Evolutionary conservation across 2,888 invertebrate genomes (phyloP).

Genomic region (Pachycephus smyrnensis): DNA sequence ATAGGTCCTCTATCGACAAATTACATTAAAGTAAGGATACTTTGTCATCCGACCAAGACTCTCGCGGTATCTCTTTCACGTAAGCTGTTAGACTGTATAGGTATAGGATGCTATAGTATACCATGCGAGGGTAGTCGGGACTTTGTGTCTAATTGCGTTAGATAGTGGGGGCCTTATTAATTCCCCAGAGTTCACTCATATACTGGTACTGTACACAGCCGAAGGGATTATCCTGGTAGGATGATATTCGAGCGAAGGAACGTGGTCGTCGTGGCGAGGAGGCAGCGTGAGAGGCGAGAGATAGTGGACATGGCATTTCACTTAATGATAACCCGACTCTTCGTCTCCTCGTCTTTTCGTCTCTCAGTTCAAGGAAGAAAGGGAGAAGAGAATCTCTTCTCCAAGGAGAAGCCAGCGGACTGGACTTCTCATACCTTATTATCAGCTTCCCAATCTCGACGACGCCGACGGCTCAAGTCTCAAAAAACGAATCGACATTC

Average conservation of each 20-base stretch:
- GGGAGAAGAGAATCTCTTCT: conserved; percentile 10
- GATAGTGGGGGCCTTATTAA: conserved; percentile 65
- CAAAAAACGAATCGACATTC: conserved; percentile 8
- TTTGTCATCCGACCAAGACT: conserved; percentile 32
- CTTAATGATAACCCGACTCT: conserved; percentile 66
- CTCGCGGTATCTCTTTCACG: conserved; percentile 29
- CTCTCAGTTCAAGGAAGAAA: conserved; percentile 16
- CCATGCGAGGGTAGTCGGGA: conserved; percentile 14
- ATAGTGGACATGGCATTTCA: conserved; percentile 67
- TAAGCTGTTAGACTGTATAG: conserved; percentile 6
- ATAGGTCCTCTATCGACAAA: conserved; percentile 49
- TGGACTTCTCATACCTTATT: conserved; percentile 36
- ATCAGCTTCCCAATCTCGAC: conserved; percentile 56
- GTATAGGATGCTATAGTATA: not conserved
- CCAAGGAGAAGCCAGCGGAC: conserved; percentile 26
- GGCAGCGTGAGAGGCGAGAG: conserved; percentile 45
- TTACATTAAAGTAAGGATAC: conserved; percentile 38
- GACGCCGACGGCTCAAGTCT: conserved; percentile 45
- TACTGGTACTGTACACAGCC: conserved; percentile 33
- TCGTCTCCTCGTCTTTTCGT: conserved; percentile 33
- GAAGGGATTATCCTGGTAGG: conserved; percentile 46
- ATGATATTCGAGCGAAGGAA: conserved; percentile 8
- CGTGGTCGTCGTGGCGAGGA: conserved; percentile 31
- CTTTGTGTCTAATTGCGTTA: conserved; percentile 63
- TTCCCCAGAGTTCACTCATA: conserved; percentile 50